Percentiles rank a stretch among this genome's conserved stretches.
Conservation (phyloP, 2,888 invertebrate species). For the Reticulitermes lucifugus region DNA sequence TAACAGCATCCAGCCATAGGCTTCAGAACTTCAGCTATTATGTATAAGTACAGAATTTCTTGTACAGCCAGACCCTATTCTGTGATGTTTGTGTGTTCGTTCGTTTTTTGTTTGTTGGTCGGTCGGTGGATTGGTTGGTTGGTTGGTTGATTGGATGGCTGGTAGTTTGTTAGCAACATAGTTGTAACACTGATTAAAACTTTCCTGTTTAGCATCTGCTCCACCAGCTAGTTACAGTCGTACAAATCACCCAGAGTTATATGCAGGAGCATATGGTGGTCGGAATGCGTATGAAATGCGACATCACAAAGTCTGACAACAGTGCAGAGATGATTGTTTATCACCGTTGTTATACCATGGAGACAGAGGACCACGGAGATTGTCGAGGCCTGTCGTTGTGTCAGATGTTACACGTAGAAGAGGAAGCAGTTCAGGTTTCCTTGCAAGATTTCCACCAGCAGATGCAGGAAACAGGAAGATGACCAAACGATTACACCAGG, state of each 20-base stretch:
- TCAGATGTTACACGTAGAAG: constrained; percentile 25
- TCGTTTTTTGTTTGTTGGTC: too few relatives aligned
- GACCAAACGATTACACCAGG: background rate
- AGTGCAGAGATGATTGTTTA: constrained; percentile 39
- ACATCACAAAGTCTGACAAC: constrained; percentile 76
- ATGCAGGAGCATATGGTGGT: constrained; percentile 78
- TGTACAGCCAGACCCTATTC: too few relatives aligned
- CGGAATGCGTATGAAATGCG: constrained; percentile 79
- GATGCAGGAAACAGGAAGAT: constrained; percentile 4
- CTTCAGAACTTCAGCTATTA: too few relatives aligned
- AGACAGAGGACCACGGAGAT: constrained; percentile 25
- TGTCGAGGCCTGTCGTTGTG: constrained; percentile 21
- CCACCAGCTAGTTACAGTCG: constrained; percentile 66
- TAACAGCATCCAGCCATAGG: too few relatives aligned
- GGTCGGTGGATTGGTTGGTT: too few relatives aligned
- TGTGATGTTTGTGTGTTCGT: too few relatives aligned
- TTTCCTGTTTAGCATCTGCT: constrained; percentile 56
- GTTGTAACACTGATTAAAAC: background rate
- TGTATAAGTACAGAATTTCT: too few relatives aligned
- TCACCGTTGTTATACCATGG: constrained; percentile 18
- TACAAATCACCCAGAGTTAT: constrained; percentile 71
- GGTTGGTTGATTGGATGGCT: too few relatives aligned
- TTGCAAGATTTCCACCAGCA: constrained; percentile 20
- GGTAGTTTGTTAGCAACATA: too few relatives aligned
- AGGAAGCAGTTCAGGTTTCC: constrained; percentile 4